These are phyloP conservation scores for Procavia capensis DNA, from an alignment of 2,113 vertebrate species.

Conservation along the genomic window DNA sequence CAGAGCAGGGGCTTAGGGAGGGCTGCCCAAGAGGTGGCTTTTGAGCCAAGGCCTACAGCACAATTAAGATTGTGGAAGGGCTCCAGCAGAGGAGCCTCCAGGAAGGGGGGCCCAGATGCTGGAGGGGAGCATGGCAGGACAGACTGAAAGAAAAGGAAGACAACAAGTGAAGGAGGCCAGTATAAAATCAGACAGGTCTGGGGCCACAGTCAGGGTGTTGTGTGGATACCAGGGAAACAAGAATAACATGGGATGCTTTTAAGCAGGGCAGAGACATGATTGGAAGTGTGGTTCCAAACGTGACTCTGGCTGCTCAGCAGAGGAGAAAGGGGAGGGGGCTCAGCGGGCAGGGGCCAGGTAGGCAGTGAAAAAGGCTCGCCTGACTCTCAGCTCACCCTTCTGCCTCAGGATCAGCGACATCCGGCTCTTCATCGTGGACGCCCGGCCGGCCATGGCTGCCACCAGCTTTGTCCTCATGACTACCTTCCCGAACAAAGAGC, in stretches of 20 bases:
- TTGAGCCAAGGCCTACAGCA: background rate
- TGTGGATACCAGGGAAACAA: background rate
- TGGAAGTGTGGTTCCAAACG: background rate
- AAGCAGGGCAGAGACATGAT: background rate
- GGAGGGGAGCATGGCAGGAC: background rate
- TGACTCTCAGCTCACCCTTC: background rate
- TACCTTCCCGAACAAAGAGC: constrained; percentile 98
- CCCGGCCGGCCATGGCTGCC: constrained; percentile 95
- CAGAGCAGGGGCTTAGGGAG: background rate
- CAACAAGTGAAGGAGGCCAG: background rate
- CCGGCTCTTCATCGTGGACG: constrained; percentile 94
- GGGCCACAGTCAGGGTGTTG: background rate
- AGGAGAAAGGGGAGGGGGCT: background rate
- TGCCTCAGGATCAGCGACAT: constrained; percentile 94
- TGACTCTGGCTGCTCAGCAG: background rate
- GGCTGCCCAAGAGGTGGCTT: background rate
- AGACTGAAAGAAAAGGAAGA: background rate
- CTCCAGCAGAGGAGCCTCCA: background rate
- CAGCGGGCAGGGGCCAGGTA: background rate
- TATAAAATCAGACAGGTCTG: background rate
- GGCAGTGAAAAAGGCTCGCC: background rate
- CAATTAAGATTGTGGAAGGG: background rate
- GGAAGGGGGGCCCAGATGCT: background rate
- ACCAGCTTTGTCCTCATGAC: constrained; percentile 97
- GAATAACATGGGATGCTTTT: background rate